Base-by-base conservation (phyloP, 1,140 invertebrate genomes). In the Babylonia areolata region DNA sequence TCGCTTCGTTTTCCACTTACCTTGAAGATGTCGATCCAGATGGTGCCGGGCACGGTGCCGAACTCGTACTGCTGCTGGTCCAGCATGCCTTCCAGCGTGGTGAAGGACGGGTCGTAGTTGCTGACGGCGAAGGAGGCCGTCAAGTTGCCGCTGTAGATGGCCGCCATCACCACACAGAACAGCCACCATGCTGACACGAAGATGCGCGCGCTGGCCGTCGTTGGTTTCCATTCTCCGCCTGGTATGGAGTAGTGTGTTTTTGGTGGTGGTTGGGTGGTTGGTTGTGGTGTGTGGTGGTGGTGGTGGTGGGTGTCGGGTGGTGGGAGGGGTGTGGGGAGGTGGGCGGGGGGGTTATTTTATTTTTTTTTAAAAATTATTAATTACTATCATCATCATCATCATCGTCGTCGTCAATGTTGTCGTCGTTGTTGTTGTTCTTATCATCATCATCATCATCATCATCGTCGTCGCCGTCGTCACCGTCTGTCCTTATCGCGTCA, bases 101-200 rank as follows among this genome's bases (percentile, higher is more conserved):
- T 58, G 42, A 86, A 86, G 31, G 85, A 79, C 3, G 78, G 85
- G n/a, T 86, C 54, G 39, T 58, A 54, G 35, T 64, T 77, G 11
- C 33, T 73, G 17, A 86, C 85, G 35, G 85, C 75, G 54, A 86
- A 86, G 12, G 75, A 79, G 3, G 85, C 85, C 15, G 75, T 86
- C 39, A 86, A 37, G 40, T 79, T 86, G 77, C 85, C 78, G 77
- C 77, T 86, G 54, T 86, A 86, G 46, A 73, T 80, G 75, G 85
- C 85, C 20, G 69, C 85, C 28, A 86, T n/a, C 12, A 86, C 39
- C 20, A 86, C 79, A 20, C 75, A 80, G 75, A 86, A 86, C 20
- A 86, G 31, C 85, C 85, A 86, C 85, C 85, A 86, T 5, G 35
- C 77, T 5, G 85, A 78, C 40, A 86, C 33, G 33, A 86, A 58